Evolutionary conservation across 2,797 vertebrate species (phyloP).

Genomic region (Acanthornis magna): DNA sequence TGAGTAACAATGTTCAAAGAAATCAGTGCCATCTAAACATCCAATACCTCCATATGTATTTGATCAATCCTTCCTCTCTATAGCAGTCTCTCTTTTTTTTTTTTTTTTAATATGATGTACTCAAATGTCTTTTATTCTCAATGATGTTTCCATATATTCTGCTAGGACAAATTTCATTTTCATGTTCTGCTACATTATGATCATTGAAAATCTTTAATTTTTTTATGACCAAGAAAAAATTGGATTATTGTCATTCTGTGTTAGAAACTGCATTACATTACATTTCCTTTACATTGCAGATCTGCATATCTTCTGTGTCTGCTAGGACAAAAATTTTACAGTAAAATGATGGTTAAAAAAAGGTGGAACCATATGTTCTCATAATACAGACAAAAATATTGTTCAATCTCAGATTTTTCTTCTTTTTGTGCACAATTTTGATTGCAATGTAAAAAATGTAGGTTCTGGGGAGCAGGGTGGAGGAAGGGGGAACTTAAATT

Average conservation of each 20-base stretch:
- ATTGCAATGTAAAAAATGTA: background rate
- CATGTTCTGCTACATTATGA: background rate
- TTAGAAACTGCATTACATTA: background rate
- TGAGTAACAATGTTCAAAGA: background rate
- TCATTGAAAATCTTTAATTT: background rate
- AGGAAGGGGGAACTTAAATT: background rate
- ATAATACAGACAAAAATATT: background rate
- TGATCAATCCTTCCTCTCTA: background rate
- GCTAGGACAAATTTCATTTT: background rate
- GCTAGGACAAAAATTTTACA: background rate
- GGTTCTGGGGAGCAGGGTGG: fast-evolving
- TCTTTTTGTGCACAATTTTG: background rate
- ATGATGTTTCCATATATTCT: background rate
- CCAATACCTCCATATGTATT: background rate
- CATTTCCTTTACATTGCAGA: background rate
- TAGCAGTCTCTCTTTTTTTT: background rate
- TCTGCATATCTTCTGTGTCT: background rate
- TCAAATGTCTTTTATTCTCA: background rate
- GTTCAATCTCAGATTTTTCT: background rate
- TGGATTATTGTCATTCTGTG: background rate
- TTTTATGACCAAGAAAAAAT: background rate
- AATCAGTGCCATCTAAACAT: background rate
- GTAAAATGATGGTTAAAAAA: background rate
- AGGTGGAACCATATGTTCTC: background rate
- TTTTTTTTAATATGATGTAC: background rate